Base-by-base conservation (phyloP, 2,888 invertebrate species). In the Rotaria sp. region DNA sequence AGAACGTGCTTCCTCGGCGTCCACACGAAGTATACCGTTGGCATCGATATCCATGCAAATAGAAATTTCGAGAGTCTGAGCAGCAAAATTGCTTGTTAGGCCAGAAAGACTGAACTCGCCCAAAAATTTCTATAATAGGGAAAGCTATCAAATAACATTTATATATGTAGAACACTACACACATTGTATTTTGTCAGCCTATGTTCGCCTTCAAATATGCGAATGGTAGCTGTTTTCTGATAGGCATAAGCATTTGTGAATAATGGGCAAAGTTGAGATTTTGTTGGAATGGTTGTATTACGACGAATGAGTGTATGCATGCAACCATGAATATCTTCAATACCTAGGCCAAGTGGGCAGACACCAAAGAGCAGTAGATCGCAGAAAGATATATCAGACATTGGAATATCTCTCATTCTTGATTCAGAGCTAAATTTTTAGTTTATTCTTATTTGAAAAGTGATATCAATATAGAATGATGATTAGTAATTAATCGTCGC, bases 171-270 rank as follows among this genome's bases (percentile, higher is more conserved):
- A 41, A 26, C 26, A 80, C n/a, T 11, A 80, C 45, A 15, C n/a
- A 80, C 80, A 80, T 80, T 80, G n/a, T 80, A 45, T 80, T 80
- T 80, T 15, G 80, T 80, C 0, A 45, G 26, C 11, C 2, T 18
- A 80, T 80, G 80, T 80, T 80, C 80, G 15, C 80, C 80, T 80
- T 80, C 80, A n/a, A 80, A 80, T 45, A 80, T 80, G 1, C 45
- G 41, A n/a, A 80, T 80, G 8, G n/a, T 80, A 45, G 45, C 80
- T 45, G 80, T 80, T n/a, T 10, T 45, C 45, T 80, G 80, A 80
- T 80, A 80, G n/a, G 80, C 45, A 80, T 45, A 45, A n/a, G 80
- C 80, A 80, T 80, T 80, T 41, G 80, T 45, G n/a, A 80, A 80
- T 80, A 45, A 4, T n/a, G 80, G 10, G 26, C 4, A 80, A 45